Evolutionary conservation across 2,797 vertebrate genomes (phyloP).

Genomic region (Esox lucius): DNA sequence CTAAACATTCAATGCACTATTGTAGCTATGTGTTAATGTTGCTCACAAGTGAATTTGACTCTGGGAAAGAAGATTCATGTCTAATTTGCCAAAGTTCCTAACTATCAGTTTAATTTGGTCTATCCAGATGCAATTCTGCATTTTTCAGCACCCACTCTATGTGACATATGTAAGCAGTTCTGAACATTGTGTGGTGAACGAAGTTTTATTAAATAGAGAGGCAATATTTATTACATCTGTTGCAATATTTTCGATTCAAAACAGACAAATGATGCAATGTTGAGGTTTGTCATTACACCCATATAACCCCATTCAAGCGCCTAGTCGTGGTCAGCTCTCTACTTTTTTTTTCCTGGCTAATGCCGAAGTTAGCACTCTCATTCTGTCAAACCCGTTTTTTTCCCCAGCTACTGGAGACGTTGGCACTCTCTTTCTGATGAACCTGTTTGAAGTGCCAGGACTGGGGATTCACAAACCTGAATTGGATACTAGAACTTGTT

Average conservation of each 20-base stretch:
- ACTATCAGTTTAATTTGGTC: neutral
- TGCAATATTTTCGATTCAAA: neutral
- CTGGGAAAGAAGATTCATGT: no score
- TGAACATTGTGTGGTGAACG: neutral
- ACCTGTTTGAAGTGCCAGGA: neutral
- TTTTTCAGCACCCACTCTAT: neutral
- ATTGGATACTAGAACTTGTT: neutral
- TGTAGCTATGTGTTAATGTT: neutral
- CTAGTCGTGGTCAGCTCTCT: slow-evolving; percentile 23
- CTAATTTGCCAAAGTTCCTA: no score
- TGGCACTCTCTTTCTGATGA: slow-evolving; percentile 7
- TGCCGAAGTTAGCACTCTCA: neutral
- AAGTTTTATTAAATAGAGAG: neutral
- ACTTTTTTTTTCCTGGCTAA: neutral
- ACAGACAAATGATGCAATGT: slow-evolving; percentile 16
- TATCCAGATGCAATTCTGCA: neutral
- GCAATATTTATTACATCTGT: no score
- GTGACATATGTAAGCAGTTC: no score
- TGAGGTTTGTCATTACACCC: slow-evolving; percentile 18
- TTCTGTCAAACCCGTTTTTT: slow-evolving; percentile 2
- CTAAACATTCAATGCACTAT: neutral
- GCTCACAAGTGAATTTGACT: no score
- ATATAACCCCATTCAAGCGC: neutral
- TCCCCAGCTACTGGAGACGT: neutral
- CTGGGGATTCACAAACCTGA: neutral